These are phyloP conservation scores for Menidia beryllina DNA, from an alignment of 2,113 vertebrate genomes.

Conservation along the genomic window DNA sequence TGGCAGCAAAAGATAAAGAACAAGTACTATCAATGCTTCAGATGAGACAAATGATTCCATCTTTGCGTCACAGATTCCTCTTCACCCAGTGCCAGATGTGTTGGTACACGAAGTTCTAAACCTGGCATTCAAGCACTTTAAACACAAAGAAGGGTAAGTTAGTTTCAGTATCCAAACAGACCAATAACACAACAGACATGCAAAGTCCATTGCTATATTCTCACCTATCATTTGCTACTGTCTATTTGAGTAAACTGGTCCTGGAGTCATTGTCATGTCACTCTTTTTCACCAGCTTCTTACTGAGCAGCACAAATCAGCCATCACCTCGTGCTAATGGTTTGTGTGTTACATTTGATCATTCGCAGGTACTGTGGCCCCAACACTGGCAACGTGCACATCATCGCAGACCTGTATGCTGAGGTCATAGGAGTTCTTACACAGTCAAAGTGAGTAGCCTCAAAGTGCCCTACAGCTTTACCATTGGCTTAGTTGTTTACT, in stretches of 20 bases:
- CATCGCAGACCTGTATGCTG: slow-evolving; percentile 97
- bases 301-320: slow-evolving; percentile 11
- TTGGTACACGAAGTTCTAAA: slow-evolving; percentile 99
- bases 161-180: slow-evolving; percentile 4
- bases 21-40: slow-evolving; percentile 51
- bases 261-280: neutral
- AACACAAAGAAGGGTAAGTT: slow-evolving; percentile 99
- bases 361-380: slow-evolving; percentile 93
- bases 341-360: neutral
- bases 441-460: slow-evolving; percentile 91
- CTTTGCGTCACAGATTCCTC: slow-evolving; percentile 91
- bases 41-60: slow-evolving; percentile 63
- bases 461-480: neutral
- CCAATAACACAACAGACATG: neutral
- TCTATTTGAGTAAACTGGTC: neutral
- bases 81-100: slow-evolving; percentile 98
- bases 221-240: neutral
- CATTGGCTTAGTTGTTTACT: neutral
- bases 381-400: slow-evolving; percentile 99
- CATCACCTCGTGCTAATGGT: neutral
- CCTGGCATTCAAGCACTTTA: slow-evolving; percentile 99
- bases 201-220: slow-evolving; percentile 3
- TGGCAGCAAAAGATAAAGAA: slow-evolving; percentile 50
- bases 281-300: slow-evolving; percentile 3
- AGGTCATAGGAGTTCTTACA: slow-evolving; percentile 97